Evolutionary conservation across 2,797 vertebrate species (phyloP).

Genomic region (Chaetodon trifasciatus): DNA sequence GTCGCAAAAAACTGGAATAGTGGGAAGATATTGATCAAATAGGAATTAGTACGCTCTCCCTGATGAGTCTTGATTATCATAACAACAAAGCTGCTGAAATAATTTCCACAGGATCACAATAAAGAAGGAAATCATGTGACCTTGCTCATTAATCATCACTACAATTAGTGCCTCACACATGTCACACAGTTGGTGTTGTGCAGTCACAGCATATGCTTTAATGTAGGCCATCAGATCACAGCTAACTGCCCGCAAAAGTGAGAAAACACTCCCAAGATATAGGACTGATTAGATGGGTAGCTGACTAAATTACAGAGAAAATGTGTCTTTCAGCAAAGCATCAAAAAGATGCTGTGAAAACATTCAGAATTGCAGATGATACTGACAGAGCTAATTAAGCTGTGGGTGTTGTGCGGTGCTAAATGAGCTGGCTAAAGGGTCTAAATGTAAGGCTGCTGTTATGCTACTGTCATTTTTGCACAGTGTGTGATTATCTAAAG

Average conservation of each 20-base stretch:
- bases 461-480: conserved; percentile 63
- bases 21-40: neutral
- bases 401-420: conserved; percentile 68
- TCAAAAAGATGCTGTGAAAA: conserved; percentile 76
- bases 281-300: conserved; percentile 77
- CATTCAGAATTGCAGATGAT: conserved; percentile 73
- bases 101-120: conserved; percentile 45
- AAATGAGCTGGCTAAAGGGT: conserved; percentile 75
- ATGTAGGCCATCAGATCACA: conserved; percentile 77
- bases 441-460: conserved; percentile 68
- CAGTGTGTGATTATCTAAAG: conserved; percentile 68
- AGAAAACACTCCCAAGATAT: conserved; percentile 78
- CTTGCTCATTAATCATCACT: conserved; percentile 74
- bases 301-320: conserved; percentile 72
- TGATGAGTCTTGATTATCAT: conserved; percentile 2
- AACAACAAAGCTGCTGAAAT: conserved; percentile 24
- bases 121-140: conserved; percentile 67
- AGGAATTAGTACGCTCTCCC: neutral
- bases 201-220: conserved; percentile 69
- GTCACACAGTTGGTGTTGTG: conserved; percentile 59
- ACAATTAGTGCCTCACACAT: conserved; percentile 69
- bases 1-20: neutral
- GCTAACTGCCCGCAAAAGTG: conserved; percentile 76
- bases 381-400: conserved; percentile 77
- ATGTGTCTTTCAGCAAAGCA: conserved; percentile 75